These are phyloP conservation scores for Pardalotus punctatus DNA, from an alignment of 2,113 vertebrate species.

Conservation along the genomic window DNA sequence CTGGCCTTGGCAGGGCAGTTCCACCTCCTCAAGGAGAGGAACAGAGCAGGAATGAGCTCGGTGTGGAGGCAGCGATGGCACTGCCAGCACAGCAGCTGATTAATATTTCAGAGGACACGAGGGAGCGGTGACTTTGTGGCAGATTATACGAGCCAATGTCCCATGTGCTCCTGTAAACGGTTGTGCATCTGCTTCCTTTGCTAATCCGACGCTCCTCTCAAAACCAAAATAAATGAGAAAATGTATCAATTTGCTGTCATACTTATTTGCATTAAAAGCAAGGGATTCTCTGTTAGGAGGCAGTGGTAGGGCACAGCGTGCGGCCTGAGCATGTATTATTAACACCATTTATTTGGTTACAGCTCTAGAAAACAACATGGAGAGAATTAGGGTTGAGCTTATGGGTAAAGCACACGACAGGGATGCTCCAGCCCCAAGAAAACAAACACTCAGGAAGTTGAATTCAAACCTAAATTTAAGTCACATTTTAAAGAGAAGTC, in stretches of 20 bases:
- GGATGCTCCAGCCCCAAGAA: not conserved
- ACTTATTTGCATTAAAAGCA: not conserved
- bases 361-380: not conserved
- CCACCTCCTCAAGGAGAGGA: not conserved
- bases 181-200: not conserved
- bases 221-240: not conserved
- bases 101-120: not conserved
- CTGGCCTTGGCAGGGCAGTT: not conserved
- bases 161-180: not conserved
- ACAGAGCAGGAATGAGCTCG: rapidly evolving
- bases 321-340: not conserved
- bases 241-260: not conserved
- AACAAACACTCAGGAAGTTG: not conserved
- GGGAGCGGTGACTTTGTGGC: not conserved
- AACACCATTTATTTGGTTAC: not conserved
- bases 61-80: not conserved
- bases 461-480: not conserved
- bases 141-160: not conserved
- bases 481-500: not conserved
- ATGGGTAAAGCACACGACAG: not conserved
- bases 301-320: rapidly evolving
- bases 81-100: not conserved
- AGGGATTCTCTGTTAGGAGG: not conserved
- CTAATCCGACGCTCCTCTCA: not conserved
- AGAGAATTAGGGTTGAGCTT: not conserved